Base-by-base conservation (phyloP, 1,140 invertebrate species). In the Diachasma alloeum region DNA sequence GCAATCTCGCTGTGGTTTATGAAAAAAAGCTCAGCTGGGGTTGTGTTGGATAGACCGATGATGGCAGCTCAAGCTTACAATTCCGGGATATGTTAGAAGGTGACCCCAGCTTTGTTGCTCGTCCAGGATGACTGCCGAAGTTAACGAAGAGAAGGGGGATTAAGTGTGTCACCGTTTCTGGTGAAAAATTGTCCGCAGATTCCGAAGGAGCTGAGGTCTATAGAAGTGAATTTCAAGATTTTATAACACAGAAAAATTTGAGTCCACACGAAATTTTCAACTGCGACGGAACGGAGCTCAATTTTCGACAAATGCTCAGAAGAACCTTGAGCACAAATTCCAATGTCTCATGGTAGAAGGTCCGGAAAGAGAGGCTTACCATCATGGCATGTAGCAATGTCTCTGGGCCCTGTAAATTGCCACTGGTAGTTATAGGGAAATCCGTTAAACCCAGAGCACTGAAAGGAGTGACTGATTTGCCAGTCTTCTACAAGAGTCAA, bases 381-480 rank as follows among this genome's bases (percentile, higher is more conserved):
- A 77, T 84, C 24, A 80, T 89, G 79, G 77, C 84, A 46, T 89
- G 86, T 71, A 83, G 83, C 66, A 89, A 89, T 83, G 84, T 82
- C 44, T 81, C 79, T 72, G 83, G 85, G 1, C 84, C 76, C 22
- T 82, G 84, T 66, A 82, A 81, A 83, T 75, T 88, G 37, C 83
- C 85, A 53, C 72, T 90, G 66, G 66, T 86, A 70, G 42, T 86
- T 8, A 81, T 85, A 74, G 82, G 82, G 71, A 82, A 83, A 78
- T 83, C 79, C 39, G 66, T 72, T 76, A 85, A 83, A 39, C 85
- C 84, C 71, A 74, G 79, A 44, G 77, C 79, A 39, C 74, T 88
- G 26, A 84, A 85, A 81, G 81, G 72, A 66, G 74, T 83, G 59
- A 79, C 69, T n/a, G 44, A 48, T 17, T 71, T 85, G 10, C 84